These are phyloP conservation scores for Hetaerina titia DNA, from an alignment of 2,888 invertebrate species.

Conservation along the genomic window DNA sequence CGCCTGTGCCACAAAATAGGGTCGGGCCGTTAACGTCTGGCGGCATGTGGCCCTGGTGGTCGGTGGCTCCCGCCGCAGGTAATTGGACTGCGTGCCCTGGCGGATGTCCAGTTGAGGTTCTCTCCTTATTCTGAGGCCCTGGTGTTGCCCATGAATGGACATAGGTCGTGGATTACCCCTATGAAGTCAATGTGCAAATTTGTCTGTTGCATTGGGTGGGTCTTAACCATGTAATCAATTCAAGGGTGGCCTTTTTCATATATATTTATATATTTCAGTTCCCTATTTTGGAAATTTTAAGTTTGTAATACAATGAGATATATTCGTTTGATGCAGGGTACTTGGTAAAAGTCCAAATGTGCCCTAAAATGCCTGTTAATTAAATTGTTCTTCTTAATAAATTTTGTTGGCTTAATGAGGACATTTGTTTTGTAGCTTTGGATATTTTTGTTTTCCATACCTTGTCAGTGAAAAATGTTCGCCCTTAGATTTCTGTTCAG, in stretches of 20 bases:
- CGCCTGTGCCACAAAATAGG: slow-evolving; percentile 64
- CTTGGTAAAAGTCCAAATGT: slow-evolving; percentile 34
- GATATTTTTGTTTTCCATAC: slow-evolving; percentile 5
- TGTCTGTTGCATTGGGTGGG: slow-evolving; percentile 39
- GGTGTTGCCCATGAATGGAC: slow-evolving; percentile 60
- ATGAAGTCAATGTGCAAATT: slow-evolving; percentile 36
- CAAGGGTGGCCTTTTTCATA: neutral
- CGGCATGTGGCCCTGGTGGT: slow-evolving; percentile 64
- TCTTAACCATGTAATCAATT: neutral
- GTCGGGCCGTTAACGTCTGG: slow-evolving; percentile 63
- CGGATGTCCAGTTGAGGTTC: slow-evolving; percentile 49
- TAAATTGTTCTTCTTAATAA: neutral
- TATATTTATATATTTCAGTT: neutral
- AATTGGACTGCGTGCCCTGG: slow-evolving; percentile 67
- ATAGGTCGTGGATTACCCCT: slow-evolving; percentile 40
- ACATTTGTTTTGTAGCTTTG: neutral
- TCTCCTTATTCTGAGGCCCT: slow-evolving; percentile 35
- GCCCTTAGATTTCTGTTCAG: slow-evolving; percentile 7
- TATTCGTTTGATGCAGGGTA: neutral
- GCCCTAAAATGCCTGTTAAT: neutral
- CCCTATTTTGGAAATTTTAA: neutral
- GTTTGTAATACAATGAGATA: neutral
- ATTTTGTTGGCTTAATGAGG: neutral
- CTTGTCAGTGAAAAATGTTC: neutral
- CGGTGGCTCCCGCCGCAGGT: slow-evolving; percentile 66